Conservation (phyloP, 2,113 vertebrate species). For the Hydrochoerus hydrochaeris region DNA sequence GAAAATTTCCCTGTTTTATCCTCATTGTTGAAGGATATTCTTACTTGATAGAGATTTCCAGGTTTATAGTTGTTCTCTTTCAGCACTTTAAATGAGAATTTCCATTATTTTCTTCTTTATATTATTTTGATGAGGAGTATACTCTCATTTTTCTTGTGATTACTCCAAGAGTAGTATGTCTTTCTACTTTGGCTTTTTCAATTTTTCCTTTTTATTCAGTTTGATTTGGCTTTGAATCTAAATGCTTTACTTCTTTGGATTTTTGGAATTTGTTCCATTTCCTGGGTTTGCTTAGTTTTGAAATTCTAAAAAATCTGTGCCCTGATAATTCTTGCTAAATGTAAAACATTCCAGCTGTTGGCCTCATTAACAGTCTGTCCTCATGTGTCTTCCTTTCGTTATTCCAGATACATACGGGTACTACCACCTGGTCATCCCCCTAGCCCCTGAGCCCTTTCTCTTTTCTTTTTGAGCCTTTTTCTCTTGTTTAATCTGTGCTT, state of each 20-base stretch:
- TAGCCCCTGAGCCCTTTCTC: background rate
- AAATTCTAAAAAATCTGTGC: background rate
- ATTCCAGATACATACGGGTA: background rate
- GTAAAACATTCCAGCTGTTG: background rate
- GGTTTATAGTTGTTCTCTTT: background rate
- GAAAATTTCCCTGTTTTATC: background rate
- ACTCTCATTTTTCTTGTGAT: background rate
- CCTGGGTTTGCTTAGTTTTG: background rate
- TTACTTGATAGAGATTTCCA: background rate
- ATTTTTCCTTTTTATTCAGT: background rate
- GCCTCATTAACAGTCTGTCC: background rate
- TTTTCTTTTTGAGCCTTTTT: background rate
- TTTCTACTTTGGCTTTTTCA: background rate
- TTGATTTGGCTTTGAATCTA: background rate
- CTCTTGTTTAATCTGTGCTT: background rate
- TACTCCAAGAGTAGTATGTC: background rate
- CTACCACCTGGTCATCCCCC: no score
- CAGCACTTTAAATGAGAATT: background rate
- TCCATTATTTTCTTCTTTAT: background rate
- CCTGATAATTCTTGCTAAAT: background rate
- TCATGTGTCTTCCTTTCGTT: background rate
- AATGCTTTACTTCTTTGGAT: background rate
- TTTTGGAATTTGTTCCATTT: background rate
- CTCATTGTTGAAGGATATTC: background rate
- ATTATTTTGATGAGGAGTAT: background rate